Evolutionary conservation across 2,113 vertebrate genomes (phyloP).

Genomic region (Reinhardtius hippoglossoides): DNA sequence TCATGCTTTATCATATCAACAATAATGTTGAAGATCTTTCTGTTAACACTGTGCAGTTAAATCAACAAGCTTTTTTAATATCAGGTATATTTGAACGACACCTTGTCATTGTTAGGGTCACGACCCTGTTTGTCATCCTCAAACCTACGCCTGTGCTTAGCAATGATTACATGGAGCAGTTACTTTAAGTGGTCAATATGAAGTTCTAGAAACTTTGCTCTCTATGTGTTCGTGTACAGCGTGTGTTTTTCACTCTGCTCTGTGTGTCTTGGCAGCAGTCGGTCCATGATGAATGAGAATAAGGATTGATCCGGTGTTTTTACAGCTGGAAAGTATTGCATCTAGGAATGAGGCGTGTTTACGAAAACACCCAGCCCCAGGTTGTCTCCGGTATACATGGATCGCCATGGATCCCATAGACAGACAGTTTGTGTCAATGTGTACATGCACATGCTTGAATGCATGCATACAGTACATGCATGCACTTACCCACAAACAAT

Average conservation of each 20-base stretch:
- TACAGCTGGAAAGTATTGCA: conserved; percentile 68
- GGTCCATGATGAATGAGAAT: conserved; percentile 55
- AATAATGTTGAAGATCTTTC: not conserved
- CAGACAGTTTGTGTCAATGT: conserved; percentile 3
- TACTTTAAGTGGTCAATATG: not conserved
- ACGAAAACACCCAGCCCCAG: conserved; percentile 50
- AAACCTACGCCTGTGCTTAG: not conserved
- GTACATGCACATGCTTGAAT: not conserved
- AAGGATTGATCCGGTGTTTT: conserved; percentile 54
- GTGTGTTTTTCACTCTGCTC: conserved; percentile 17
- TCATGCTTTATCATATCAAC: not conserved
- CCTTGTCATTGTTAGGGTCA: not conserved
- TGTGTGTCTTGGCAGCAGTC: conserved; percentile 62
- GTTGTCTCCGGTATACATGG: conserved; percentile 50
- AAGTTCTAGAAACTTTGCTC: not conserved
- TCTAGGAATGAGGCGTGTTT: conserved; percentile 62
- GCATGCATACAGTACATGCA: no score
- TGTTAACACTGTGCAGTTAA: not conserved
- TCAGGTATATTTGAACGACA: not conserved
- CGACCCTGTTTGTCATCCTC: not conserved
- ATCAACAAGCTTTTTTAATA: not conserved
- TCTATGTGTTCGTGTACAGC: not conserved
- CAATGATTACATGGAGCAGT: not conserved
- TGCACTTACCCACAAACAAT: not conserved
- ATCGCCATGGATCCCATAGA: conserved; percentile 17